Evolutionary conservation across 92 coral and sea anemone genomes (phyloP).

Genomic region (Parazoanthus darwini): DNA sequence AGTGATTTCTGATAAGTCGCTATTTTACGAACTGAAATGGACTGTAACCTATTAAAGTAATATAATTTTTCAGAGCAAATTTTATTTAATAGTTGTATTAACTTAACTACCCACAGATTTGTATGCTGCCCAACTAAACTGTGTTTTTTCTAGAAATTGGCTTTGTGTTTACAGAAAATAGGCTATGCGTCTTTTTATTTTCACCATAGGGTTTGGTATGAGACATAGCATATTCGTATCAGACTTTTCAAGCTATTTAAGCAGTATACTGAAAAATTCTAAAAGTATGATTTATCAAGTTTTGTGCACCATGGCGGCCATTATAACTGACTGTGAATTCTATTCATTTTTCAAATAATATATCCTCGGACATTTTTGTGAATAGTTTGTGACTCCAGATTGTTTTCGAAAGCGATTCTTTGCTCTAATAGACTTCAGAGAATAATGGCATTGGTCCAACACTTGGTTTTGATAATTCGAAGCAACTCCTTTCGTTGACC

Average conservation of each 20-base stretch:
- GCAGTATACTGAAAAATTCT: not conserved
- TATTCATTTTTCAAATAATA: too few relatives aligned
- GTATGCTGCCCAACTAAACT: not conserved
- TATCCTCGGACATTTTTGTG: not conserved
- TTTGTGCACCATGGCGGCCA: not conserved
- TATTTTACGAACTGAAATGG: not conserved
- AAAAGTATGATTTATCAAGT: not conserved
- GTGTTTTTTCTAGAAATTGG: not conserved
- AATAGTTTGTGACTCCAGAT: not conserved
- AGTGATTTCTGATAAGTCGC: not conserved
- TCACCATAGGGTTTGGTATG: not conserved
- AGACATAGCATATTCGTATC: not conserved
- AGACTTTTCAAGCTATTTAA: not conserved
- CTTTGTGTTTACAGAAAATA: too few relatives aligned
- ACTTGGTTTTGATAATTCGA: too few relatives aligned
- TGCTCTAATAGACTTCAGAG: not conserved
- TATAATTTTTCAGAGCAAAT: not conserved
- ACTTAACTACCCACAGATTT: not conserved
- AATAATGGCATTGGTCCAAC: too few relatives aligned
- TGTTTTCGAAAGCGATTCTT: too few relatives aligned
- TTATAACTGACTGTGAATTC: not conserved
- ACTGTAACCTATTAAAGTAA: not conserved
- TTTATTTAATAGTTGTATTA: too few relatives aligned
- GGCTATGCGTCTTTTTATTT: too few relatives aligned
- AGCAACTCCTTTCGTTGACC: not conserved